phyloP scores from a whole-genome alignment of 2,113 vertebrate species.

The Lethenteron camtschaticum region DNA sequence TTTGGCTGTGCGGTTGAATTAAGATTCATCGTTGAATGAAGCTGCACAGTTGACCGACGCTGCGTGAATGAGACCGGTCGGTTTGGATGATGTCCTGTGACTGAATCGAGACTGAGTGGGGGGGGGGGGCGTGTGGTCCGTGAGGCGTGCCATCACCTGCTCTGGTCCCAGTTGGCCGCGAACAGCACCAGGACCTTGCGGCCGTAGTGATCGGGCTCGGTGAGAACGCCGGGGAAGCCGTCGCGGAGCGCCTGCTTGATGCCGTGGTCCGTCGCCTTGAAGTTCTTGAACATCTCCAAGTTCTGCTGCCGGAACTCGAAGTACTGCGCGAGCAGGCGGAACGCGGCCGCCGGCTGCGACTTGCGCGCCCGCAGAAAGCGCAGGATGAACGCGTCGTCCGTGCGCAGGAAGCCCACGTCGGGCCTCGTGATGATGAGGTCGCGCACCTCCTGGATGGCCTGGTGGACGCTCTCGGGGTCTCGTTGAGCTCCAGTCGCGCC shows the following conservation, averaged over 20 bases:
- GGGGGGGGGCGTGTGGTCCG: background rate
- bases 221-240: slow-evolving; percentile 77
- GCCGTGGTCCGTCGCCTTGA: slow-evolving; percentile 87
- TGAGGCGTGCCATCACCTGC: slow-evolving; percentile 41
- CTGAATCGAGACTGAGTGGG: background rate
- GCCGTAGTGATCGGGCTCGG: slow-evolving; percentile 82
- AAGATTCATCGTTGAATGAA: too few species aligned
- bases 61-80: too few species aligned
- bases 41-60: too few species aligned
- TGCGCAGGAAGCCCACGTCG: slow-evolving; percentile 93
- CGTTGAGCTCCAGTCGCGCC: slow-evolving; percentile 84
- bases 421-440: slow-evolving; percentile 98
- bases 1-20: too few species aligned
- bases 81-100: background rate
- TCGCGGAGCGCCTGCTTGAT: slow-evolving; percentile 96
- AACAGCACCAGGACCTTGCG: slow-evolving; percentile 88
- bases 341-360: slow-evolving; percentile 96
- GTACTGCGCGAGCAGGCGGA: slow-evolving; percentile 82
- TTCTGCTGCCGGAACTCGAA: slow-evolving; percentile 96
- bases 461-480: slow-evolving; percentile 84
- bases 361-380: slow-evolving; percentile 81
- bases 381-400: slow-evolving; percentile 86
- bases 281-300: slow-evolving; percentile 99
- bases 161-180: slow-evolving; percentile 98
- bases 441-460: slow-evolving; percentile 96